These are phyloP conservation scores for Aleiodes leptofemur DNA, from an alignment of 2,888 invertebrate species.

Conservation along the genomic window DNA sequence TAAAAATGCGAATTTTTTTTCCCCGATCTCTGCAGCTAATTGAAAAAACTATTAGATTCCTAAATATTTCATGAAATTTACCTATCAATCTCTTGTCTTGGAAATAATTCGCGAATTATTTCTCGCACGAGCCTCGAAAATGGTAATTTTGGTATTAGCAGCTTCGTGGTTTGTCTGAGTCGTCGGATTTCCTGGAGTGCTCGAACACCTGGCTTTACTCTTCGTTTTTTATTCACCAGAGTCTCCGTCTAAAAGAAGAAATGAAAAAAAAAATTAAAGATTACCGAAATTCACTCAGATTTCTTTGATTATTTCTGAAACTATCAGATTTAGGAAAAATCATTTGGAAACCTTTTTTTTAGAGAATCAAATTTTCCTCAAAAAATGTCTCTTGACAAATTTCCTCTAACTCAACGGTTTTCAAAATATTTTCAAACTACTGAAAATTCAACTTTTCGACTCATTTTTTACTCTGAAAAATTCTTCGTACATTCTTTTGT, in stretches of 20 bases:
- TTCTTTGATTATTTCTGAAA: too few species aligned
- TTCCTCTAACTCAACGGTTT: too few species aligned
- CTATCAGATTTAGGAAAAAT: background rate
- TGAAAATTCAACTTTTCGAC: too few species aligned
- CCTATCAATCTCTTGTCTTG: slow-evolving; percentile 56
- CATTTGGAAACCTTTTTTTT: too few species aligned
- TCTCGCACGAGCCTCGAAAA: slow-evolving; percentile 76
- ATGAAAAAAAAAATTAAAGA: slow-evolving; percentile 7
- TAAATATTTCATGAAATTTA: slow-evolving; percentile 48
- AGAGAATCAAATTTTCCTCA: too few species aligned
- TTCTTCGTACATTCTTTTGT: too few species aligned
- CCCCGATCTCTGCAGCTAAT: too few species aligned
- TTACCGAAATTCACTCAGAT: background rate
- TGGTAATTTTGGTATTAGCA: slow-evolving; percentile 74
- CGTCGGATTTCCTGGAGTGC: slow-evolving; percentile 65
- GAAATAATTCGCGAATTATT: slow-evolving; percentile 67
- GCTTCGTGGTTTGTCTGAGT: slow-evolving; percentile 63
- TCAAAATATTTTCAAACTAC: too few species aligned
- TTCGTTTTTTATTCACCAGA: slow-evolving; percentile 37
- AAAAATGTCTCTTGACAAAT: too few species aligned
- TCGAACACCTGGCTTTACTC: background rate
- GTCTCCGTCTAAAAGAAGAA: slow-evolving; percentile 51
- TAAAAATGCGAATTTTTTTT: too few species aligned
- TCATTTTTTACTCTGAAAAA: too few species aligned
- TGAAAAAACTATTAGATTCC: too few species aligned